phyloP scores from a whole-genome alignment of 2,888 invertebrate species.

The Macropis europaea region DNA sequence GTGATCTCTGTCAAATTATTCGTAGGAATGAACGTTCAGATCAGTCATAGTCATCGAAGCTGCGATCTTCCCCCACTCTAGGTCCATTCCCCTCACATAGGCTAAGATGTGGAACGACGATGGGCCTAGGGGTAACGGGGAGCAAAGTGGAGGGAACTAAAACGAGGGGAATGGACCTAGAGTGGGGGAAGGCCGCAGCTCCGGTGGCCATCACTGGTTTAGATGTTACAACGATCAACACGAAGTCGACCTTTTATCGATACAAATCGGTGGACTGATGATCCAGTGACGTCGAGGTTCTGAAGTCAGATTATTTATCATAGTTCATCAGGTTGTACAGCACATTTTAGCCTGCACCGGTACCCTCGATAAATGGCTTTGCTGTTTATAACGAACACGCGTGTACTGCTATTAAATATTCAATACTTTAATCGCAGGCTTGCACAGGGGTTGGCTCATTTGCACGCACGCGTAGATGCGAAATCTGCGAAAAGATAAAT shows the following conservation, averaged over 20 bases:
- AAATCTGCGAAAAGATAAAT: slow-evolving; percentile 29
- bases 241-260: not conserved
- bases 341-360: slow-evolving; percentile 12
- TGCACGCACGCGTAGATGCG: not conserved
- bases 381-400: slow-evolving; percentile 29
- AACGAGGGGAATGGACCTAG: too few species aligned
- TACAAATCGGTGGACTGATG: not conserved
- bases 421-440: slow-evolving; percentile 61
- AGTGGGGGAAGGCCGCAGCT: too few species aligned
- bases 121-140: too few species aligned
- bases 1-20: slow-evolving; percentile 13
- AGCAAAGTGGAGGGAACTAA: too few species aligned
- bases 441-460: slow-evolving; percentile 4
- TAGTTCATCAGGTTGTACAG: slow-evolving; percentile 26
- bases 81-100: too few species aligned
- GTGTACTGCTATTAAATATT: slow-evolving; percentile 59
- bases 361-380: slow-evolving; percentile 43
- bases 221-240: not conserved
- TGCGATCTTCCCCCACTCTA: too few species aligned
- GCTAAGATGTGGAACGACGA: too few species aligned
- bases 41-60: too few species aligned
- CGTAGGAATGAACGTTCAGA: too few species aligned
- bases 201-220: too few species aligned
- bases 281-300: not conserved
- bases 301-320: slow-evolving; percentile 42